These are phyloP conservation scores for Lasioglossum oenotherae DNA, from an alignment of 2,888 invertebrate species.

Conservation along the genomic window DNA sequence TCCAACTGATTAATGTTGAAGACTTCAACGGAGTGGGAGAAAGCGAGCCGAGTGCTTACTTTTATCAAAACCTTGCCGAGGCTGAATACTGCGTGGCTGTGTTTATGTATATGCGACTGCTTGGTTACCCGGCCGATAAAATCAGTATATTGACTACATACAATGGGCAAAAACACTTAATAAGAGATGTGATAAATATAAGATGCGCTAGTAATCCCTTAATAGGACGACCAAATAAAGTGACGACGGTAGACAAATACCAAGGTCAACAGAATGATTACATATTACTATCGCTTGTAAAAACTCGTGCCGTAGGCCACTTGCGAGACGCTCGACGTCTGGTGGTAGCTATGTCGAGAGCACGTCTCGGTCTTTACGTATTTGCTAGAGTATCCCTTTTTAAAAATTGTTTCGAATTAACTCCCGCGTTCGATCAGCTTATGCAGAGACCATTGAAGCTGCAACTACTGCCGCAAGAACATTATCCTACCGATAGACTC, in stretches of 20 bases:
- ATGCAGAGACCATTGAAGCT: conserved; percentile 92
- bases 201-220: conserved; percentile 97
- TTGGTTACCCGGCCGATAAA: conserved; percentile 98
- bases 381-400: conserved; percentile 97
- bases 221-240: conserved; percentile 96
- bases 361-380: conserved; percentile 97
- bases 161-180: conserved; percentile 99
- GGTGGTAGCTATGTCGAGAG: conserved; percentile 99
- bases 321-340: conserved; percentile 97
- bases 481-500: conserved; percentile 89
- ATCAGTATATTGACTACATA: conserved; percentile 99
- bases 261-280: conserved; percentile 99
- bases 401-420: conserved; percentile 98
- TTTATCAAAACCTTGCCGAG: conserved; percentile 97
- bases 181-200: conserved; percentile 97
- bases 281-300: conserved; percentile 97
- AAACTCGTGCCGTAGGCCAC: conserved; percentile 99
- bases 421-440: conserved; percentile 96
- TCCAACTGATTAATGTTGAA: conserved; percentile 97
- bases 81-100: conserved; percentile 98
- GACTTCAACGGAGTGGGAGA: conserved; percentile 99
- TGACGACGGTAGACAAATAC: conserved; percentile 99
- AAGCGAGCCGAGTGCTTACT: conserved; percentile 98
- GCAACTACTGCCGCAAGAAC: conserved; percentile 92
- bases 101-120: conserved; percentile 98